phyloP scores from a whole-genome alignment of 2,797 vertebrate genomes.

The Microctenopoma stevenorrisi region DNA sequence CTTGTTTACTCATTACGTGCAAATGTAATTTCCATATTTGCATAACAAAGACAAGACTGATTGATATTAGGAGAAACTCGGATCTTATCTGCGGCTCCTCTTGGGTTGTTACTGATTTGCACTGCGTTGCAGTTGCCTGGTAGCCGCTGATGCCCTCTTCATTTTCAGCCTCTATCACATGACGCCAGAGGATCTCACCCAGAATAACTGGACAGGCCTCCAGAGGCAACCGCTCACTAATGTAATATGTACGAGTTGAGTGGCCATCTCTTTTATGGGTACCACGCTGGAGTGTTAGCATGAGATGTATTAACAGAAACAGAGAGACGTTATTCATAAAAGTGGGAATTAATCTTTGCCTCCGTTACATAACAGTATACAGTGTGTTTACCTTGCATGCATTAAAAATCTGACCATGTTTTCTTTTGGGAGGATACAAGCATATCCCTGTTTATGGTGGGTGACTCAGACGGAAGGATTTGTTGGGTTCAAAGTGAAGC shows the following conservation, averaged over 20 bases:
- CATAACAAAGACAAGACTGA: slow-evolving; percentile 64
- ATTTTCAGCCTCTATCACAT: slow-evolving; percentile 64
- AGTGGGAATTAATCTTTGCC: slow-evolving; percentile 7
- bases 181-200: slow-evolving; percentile 62
- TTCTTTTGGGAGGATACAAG: slow-evolving; percentile 20
- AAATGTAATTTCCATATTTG: slow-evolving; percentile 63
- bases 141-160: slow-evolving; percentile 59
- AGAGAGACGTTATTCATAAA: slow-evolving; percentile 26
- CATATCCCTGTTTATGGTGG: slow-evolving; percentile 8
- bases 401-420: slow-evolving; percentile 12
- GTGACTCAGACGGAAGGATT: slow-evolving; percentile 53
- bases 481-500: slow-evolving; percentile 35
- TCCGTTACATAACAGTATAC: slow-evolving; percentile 33
- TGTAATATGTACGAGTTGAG: slow-evolving; percentile 55
- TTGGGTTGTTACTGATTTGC: slow-evolving; percentile 42
- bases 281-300: slow-evolving; percentile 18
- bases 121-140: slow-evolving; percentile 65
- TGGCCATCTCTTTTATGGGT: slow-evolving; percentile 35
- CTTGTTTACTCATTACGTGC: slow-evolving; percentile 28
- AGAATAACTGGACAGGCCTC: slow-evolving; percentile 69
- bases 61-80: slow-evolving; percentile 36
- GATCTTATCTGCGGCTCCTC: slow-evolving; percentile 52
- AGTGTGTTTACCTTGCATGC: not conserved
- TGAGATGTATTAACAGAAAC: slow-evolving; percentile 35
- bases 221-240: slow-evolving; percentile 56